Evolutionary conservation across 2,113 vertebrate genomes (phyloP), one percentile per base, ranked within the genome.

Genomic region (Carettochelys insculpta): DNA sequence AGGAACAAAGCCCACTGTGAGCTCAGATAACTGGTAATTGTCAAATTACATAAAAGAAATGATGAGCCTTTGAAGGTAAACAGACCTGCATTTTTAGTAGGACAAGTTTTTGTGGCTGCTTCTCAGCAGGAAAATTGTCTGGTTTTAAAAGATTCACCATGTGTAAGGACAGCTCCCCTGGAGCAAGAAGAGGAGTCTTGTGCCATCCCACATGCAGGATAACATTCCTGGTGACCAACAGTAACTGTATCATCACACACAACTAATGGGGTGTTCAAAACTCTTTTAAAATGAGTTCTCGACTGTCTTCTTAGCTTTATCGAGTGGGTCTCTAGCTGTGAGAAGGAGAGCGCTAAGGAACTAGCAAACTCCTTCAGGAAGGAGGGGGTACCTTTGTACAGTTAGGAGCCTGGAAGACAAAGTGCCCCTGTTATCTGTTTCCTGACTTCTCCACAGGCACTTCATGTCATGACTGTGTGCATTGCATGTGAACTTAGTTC

Each of bases 381-480:
- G 83, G 78, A 87, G 84, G 93, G 92, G 92, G 95, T 11, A 95
- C n/a, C 83, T 94, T 95, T 94, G 8, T 94, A 50, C 89, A 79
- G 90, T 50, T 87, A 96, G 94, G 90, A 91, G 85, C 88, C 65
- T 53, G 56, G 95, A 92, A 95, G 81, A 86, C 85, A 8, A 65
- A 61, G 52, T 88, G 34, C 91, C 71, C 27, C 41, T 5, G 91
- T 89, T 86, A 92, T 94, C 83, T 92, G 78, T 77, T 82, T 79
- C 92, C 71, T 87, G 7, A 38, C 93, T 96, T 96, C 94, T 38
- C 5, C 91, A 84, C 90, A 87, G 91, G 86, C 6, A 0, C 91
- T 95, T 80, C 83, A 90, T 93, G 77, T 93, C 58, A 45, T 90
- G 92, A 95, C 94, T 83, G 88, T 90, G 90, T 85, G 50, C 96